Evolutionary conservation across 53 echinoderm and acorn worm genomes (phyloP).

Genomic region (Temnopleurus reevesii): DNA sequence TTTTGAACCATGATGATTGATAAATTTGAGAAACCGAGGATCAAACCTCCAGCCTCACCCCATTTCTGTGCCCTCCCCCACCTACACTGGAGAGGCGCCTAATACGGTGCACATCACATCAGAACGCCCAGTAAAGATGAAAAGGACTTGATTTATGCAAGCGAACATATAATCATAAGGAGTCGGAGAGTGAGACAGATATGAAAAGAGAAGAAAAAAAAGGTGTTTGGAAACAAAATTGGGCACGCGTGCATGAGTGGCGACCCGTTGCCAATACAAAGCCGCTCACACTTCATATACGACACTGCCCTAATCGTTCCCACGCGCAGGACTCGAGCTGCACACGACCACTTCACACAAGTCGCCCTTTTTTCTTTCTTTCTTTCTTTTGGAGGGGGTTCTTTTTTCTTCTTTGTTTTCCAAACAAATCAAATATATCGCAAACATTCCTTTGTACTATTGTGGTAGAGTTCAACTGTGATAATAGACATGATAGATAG

Average conservation of each 20-base stretch:
- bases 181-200: neutral
- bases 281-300: slow-evolving; percentile 5
- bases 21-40: too few species aligned
- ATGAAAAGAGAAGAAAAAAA: neutral
- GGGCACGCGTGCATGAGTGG: neutral
- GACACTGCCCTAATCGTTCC: slow-evolving; percentile 52
- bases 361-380: neutral
- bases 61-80: too few species aligned
- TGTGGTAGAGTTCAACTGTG: too few species aligned
- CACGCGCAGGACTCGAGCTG: slow-evolving; percentile 35
- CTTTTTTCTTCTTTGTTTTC: slow-evolving; percentile 4
- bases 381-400: too few species aligned
- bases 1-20: too few species aligned
- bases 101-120: too few species aligned
- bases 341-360: slow-evolving; percentile 59
- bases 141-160: too few species aligned
- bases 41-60: too few species aligned
- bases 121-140: too few species aligned
- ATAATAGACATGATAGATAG: too few species aligned
- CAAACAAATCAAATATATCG: neutral
- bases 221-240: neutral
- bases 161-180: too few species aligned
- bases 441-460: slow-evolving; percentile 47
- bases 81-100: too few species aligned
- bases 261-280: neutral